phyloP scores from a whole-genome alignment of 2,113 vertebrate species.

The Camelus bactrianus region DNA sequence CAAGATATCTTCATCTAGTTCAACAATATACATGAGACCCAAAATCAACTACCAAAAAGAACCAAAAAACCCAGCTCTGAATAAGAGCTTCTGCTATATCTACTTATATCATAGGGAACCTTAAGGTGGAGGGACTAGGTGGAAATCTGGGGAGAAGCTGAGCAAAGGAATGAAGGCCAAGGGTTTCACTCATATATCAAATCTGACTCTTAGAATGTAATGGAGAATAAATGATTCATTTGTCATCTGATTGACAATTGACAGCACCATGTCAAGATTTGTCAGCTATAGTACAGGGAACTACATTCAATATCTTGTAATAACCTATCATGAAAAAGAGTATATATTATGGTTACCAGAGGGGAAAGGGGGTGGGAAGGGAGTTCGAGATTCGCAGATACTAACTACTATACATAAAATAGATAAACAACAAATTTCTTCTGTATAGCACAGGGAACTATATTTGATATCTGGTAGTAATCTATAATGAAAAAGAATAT shows the following conservation, averaged over 20 bases:
- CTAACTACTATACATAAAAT: too few relatives aligned
- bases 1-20: not conserved
- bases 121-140: not conserved
- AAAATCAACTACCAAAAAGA: not conserved
- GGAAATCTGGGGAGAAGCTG: not conserved
- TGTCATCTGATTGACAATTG: not conserved
- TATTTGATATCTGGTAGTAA: too few relatives aligned
- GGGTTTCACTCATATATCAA: not conserved
- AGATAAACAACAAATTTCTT: too few relatives aligned
- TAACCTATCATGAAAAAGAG: too few relatives aligned
- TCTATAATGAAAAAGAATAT: too few relatives aligned
- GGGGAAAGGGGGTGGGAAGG: too few relatives aligned
- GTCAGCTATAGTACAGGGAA: not conserved
- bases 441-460: too few relatives aligned
- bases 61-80: not conserved
- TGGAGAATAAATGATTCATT: not conserved
- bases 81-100: not conserved
- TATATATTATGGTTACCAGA: too few relatives aligned
- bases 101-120: not conserved
- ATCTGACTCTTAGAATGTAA: not conserved
- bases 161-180: not conserved
- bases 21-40: not conserved
- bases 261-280: not conserved
- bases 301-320: too few relatives aligned
- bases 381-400: too few relatives aligned